Evolutionary conservation across 2,113 vertebrate species (phyloP).

Genomic region (Xiphorhynchus elegans): DNA sequence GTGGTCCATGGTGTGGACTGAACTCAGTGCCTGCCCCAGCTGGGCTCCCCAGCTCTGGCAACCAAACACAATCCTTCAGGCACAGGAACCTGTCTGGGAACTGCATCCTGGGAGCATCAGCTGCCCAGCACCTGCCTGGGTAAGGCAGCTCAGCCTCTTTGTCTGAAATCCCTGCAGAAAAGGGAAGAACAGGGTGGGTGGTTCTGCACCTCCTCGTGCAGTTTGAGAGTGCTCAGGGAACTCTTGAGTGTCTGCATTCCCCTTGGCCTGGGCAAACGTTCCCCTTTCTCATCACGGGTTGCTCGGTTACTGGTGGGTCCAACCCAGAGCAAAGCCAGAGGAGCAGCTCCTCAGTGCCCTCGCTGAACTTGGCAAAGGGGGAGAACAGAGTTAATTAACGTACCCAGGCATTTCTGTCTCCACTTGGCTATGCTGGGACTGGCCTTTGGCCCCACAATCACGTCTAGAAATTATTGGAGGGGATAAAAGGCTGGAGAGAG

Average conservation of each 20-base stretch:
- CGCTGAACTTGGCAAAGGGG: neutral
- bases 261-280: neutral
- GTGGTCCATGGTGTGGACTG: neutral
- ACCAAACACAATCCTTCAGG: neutral
- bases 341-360: neutral
- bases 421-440: neutral
- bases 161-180: neutral
- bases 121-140: neutral
- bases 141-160: neutral
- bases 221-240: accelerated
- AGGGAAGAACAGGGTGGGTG: accelerated
- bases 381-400: neutral
- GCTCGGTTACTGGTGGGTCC: accelerated
- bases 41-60: neutral
- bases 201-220: neutral
- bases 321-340: neutral
- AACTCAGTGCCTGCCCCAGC: accelerated
- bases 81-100: neutral
- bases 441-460: neutral
- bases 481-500: neutral
- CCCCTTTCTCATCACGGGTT: neutral
- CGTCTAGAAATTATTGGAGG: neutral
- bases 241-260: neutral
- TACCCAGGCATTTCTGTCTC: neutral
- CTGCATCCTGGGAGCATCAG: neutral